Evolutionary conservation across 1,140 invertebrate species (phyloP).

Genomic region (Frieseomelitta varia): DNA sequence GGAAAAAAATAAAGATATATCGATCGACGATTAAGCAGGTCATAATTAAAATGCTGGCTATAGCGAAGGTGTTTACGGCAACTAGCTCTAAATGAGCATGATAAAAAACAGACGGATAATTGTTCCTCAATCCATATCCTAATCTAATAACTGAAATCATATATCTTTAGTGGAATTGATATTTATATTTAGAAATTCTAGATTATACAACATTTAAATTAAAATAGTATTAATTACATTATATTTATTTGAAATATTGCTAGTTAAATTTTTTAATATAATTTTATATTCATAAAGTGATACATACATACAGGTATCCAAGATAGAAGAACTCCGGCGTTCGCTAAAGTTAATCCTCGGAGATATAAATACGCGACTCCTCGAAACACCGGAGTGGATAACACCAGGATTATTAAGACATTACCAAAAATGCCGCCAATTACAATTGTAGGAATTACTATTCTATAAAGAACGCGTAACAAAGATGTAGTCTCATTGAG

Average conservation of each 20-base stretch:
- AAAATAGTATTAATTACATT: not conserved
- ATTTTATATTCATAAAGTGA: no score
- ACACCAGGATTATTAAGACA: constrained; percentile 38
- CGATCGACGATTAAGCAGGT: constrained; percentile 57
- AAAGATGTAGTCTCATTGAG: constrained; percentile 13
- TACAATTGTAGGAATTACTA: constrained; percentile 53
- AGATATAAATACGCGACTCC: constrained; percentile 56
- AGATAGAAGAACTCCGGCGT: constrained; percentile 45
- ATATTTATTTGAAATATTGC: not conserved
- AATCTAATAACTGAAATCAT: constrained; percentile 53
- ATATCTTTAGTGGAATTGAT: not conserved
- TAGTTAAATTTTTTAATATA: not conserved
- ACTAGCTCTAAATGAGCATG: constrained; percentile 54
- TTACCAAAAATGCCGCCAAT: constrained; percentile 51
- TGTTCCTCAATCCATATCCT: constrained; percentile 48
- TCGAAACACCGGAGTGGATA: constrained; percentile 50
- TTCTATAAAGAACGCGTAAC: constrained; percentile 36
- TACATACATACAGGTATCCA: constrained; percentile 61
- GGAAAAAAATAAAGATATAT: constrained; percentile 59
- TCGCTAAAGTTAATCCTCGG: constrained; percentile 50
- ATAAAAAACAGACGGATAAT: constrained; percentile 57
- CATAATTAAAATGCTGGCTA: constrained; percentile 55
- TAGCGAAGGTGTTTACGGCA: constrained; percentile 47
- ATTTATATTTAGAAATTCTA: not conserved
- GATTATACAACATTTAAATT: not conserved